Conservation (phyloP, 1,140 invertebrate genomes). For the Elysia chlorotica region DNA sequence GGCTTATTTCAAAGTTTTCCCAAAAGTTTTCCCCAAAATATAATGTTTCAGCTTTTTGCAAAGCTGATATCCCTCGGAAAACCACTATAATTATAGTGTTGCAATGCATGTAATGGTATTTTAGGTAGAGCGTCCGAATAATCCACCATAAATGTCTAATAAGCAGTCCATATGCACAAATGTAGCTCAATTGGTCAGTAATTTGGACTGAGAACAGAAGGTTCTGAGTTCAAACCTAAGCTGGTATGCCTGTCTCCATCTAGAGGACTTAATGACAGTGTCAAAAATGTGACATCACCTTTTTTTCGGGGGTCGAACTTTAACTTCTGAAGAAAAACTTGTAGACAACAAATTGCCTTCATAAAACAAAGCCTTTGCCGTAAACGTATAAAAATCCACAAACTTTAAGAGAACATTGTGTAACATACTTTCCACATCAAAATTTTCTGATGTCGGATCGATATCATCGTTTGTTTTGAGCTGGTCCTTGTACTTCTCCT, state of each 20-base stretch:
- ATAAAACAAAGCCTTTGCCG: not conserved
- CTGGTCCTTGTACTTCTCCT: conserved; percentile 29
- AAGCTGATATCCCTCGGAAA: no score
- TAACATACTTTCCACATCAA: no score
- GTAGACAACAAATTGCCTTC: not conserved
- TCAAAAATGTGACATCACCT: no score
- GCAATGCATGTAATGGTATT: no score
- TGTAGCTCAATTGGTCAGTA: not conserved
- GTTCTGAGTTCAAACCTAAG: not conserved
- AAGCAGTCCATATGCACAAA: not conserved
- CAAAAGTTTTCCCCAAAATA: no score
- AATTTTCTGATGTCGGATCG: not conserved
- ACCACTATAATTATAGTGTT: no score
- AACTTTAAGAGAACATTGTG: not conserved
- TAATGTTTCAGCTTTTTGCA: no score
- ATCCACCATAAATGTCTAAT: not conserved
- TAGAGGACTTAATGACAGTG: not conserved
- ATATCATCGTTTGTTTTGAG: not conserved
- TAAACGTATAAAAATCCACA: not conserved
- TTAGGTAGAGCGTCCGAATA: no score
- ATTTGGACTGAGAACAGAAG: not conserved
- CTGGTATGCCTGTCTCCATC: not conserved
- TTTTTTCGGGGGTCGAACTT: not conserved
- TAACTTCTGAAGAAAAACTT: not conserved
- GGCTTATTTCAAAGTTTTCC: no score